Evolutionary conservation across 2,113 vertebrate species (phyloP).

Genomic region (Lampris megalopsis): DNA sequence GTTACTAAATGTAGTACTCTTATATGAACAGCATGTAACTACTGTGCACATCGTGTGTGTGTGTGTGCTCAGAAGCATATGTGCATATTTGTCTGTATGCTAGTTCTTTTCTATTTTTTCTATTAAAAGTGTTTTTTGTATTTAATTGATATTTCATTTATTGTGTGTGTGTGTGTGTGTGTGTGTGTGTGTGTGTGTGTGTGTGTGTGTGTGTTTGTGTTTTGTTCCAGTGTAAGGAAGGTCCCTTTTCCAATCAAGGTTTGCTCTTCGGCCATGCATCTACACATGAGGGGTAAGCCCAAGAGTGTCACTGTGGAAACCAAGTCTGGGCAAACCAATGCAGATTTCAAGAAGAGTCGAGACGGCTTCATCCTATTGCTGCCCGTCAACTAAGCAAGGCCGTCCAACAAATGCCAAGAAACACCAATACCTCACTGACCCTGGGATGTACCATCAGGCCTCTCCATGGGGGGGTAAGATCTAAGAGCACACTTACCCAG

Average conservation of each 20-base stretch:
- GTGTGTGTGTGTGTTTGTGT: conserved; percentile 45
- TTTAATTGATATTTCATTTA: not conserved
- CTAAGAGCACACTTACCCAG: too few relatives aligned
- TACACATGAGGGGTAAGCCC: conserved; percentile 82
- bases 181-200: too few relatives aligned
- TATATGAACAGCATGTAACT: too few relatives aligned
- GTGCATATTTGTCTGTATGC: conserved; percentile 6
- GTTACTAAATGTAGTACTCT: too few relatives aligned
- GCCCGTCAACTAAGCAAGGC: conserved; percentile 67
- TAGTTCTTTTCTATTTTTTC: not conserved
- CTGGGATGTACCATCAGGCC: not conserved
- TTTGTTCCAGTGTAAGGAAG: conserved; percentile 77
- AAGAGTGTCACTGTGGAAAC: conserved; percentile 83
- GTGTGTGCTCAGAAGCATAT: not conserved
- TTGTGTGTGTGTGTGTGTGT: not conserved
- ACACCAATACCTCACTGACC: not conserved
- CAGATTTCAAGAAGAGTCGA: conserved; percentile 86
- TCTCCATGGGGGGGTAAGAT: not conserved
- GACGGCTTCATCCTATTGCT: conserved; percentile 85
- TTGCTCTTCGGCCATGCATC: conserved; percentile 75
- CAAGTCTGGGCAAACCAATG: conserved; percentile 55
- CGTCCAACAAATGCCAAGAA: rapidly evolving
- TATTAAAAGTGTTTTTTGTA: not conserved
- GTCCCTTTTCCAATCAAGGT: conserved; percentile 83
- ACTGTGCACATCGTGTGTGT: not conserved